Evolutionary conservation across 2,888 invertebrate genomes (phyloP).

Genomic region (Dione vanillae): DNA sequence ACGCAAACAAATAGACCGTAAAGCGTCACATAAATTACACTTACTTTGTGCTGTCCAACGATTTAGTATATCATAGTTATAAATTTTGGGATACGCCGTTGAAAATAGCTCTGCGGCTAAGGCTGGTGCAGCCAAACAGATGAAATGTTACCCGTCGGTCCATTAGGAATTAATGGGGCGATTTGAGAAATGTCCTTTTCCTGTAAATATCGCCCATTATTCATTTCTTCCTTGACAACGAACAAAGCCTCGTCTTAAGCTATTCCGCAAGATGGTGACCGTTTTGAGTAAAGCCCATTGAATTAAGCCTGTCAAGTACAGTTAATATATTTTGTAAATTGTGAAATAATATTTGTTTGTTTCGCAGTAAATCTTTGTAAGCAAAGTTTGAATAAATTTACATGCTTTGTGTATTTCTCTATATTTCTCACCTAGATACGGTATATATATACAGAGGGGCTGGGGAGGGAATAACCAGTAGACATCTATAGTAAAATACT

Average conservation of each 20-base stretch:
- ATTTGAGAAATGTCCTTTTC: slow-evolving; percentile 81
- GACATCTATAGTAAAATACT: no score
- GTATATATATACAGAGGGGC: no score
- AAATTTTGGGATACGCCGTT: slow-evolving; percentile 77
- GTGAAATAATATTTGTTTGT: slow-evolving; percentile 6
- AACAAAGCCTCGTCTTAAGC: slow-evolving; percentile 39
- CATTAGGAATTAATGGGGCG: slow-evolving; percentile 83
- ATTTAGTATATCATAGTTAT: slow-evolving; percentile 72
- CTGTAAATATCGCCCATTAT: slow-evolving; percentile 76
- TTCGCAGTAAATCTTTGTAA: background rate
- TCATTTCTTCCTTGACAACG: slow-evolving; percentile 62
- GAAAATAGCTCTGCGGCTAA: slow-evolving; percentile 78
- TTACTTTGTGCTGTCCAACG: slow-evolving; percentile 76
- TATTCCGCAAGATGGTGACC: slow-evolving; percentile 30
- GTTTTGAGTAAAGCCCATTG: slow-evolving; percentile 32
- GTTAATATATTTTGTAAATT: slow-evolving; percentile 15
- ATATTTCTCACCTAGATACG: no score
- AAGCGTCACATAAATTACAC: slow-evolving; percentile 73
- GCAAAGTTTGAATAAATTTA: background rate
- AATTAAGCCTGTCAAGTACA: slow-evolving; percentile 20
- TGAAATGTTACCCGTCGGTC: slow-evolving; percentile 79
- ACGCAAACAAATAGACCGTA: slow-evolving; percentile 68
- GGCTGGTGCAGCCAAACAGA: slow-evolving; percentile 80
- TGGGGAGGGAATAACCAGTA: no score
- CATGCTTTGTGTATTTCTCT: background rate